phyloP scores from a whole-genome alignment of 2,113 vertebrate genomes.

The Pongo abelii region DNA sequence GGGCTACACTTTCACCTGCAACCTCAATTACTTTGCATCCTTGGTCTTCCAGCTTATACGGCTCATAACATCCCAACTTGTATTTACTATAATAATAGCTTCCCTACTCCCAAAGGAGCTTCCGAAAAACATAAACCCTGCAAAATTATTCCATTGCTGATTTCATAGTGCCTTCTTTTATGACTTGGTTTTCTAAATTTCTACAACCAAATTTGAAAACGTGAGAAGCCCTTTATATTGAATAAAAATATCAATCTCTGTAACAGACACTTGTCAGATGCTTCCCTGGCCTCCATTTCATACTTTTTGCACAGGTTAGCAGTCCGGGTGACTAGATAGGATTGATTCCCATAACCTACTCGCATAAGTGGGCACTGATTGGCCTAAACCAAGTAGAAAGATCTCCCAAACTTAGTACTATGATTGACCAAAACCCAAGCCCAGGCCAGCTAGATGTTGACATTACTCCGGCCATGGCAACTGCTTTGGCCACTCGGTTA shows the following conservation, averaged over 20 bases:
- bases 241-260: neutral
- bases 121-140: neutral
- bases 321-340: neutral
- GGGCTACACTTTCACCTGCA: neutral
- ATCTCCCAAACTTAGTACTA: neutral
- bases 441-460: neutral
- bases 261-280: neutral
- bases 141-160: neutral
- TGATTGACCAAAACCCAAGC: neutral
- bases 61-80: neutral
- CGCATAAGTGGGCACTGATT: neutral
- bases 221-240: neutral
- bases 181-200: slow-evolving; percentile 2
- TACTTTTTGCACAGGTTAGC: neutral
- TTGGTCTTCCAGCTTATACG: neutral
- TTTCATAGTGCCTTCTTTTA: neutral
- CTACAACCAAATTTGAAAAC: slow-evolving; percentile 14
- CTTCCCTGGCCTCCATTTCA: neutral
- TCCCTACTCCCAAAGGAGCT: neutral
- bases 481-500: neutral
- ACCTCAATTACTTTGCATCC: neutral
- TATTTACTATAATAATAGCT: neutral
- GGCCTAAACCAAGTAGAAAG: neutral
- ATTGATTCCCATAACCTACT: neutral
- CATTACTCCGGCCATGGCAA: neutral